Evolutionary conservation across 2,113 vertebrate species (phyloP), one percentile per base, ranked within the genome.

Genomic region (Callopanchax toddi): DNA sequence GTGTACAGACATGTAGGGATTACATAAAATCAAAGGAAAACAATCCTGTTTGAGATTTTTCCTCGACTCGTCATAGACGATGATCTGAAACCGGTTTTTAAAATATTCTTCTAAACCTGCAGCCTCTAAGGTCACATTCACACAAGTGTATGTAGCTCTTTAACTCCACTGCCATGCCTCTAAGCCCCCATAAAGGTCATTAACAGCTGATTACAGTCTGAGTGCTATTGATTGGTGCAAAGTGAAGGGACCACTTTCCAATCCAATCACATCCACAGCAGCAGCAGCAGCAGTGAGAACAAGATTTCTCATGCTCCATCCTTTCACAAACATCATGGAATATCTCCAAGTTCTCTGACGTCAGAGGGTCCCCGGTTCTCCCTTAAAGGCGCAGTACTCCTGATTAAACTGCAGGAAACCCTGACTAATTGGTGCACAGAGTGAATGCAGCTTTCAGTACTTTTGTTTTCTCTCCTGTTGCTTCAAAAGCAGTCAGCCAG

Each of bases 371-470:
- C 75, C 80, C 77, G 54, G 58, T 49, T 59, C 39, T 60, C 39
- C 52, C 79, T 91, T 91, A 91, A 91, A 91, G 89, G 74, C 58
- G 48, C 82, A 76, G 82, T 26, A 9, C 51, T 0, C 45, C 22
- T 20, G 26, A 20, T 79, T 71, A 51, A 59, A 67, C 32, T 49
- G 37, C 53, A 66, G 16, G 53, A 54, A 25, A 16, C 22, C 53
- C 36, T 44, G 57, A 78, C 68, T 45, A 54, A 5, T 1, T 18
- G 9, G 34, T 13, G 36, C 32, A 25, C 25, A 22, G n/a, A 43
- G 29, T 32, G 70, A 71, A 74, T 66, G 61, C 11, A 34, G 44
- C 25, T 26, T 20, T 69, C 37, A 11, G 20, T 51, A 40, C 40
- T 67, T 39, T 71, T 45, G 58, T 54, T 78, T 63, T 23, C 15